Evolutionary conservation across 1,140 invertebrate species (phyloP).

Genomic region (Globodera ellingtonae): DNA sequence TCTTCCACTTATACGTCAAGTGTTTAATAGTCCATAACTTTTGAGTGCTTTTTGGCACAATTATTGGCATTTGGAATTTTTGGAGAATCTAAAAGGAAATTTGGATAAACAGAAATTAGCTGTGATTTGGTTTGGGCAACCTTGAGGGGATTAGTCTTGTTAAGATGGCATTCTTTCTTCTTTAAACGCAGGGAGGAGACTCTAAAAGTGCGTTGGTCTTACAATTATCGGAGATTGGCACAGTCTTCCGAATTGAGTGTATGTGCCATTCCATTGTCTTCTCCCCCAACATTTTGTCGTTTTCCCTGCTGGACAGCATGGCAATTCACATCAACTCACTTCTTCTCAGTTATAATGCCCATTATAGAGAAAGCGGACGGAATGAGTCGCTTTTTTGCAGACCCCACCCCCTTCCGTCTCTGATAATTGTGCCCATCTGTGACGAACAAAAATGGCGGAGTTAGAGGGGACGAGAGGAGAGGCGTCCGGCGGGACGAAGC

Average conservation of each 20-base stretch:
- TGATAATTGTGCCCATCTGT: conserved; percentile 18
- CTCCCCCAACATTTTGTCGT: neutral
- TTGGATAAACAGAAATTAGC: neutral
- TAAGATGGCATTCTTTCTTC: too few species aligned
- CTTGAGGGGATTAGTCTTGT: neutral
- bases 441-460: conserved; percentile 3
- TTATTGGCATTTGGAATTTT: neutral
- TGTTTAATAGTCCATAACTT: neutral
- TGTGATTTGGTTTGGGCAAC: neutral
- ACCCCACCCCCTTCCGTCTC: neutral
- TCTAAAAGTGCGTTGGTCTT: too few species aligned
- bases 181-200: too few species aligned
- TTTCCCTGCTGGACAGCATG: neutral
- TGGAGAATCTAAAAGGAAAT: neutral
- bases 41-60: conserved; percentile 1
- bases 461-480: neutral
- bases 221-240: too few species aligned
- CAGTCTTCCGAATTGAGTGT: too few species aligned
- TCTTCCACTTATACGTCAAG: neutral
- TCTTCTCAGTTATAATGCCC: neutral
- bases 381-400: neutral
- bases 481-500: too few species aligned
- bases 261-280: neutral
- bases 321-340: neutral
- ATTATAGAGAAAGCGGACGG: neutral